A percentile compares a stretch with the other conserved stretches of the same genome.
These are phyloP conservation scores for Magallana nippona DNA, from an alignment of 2,888 invertebrate genomes.

Conservation along the genomic window DNA sequence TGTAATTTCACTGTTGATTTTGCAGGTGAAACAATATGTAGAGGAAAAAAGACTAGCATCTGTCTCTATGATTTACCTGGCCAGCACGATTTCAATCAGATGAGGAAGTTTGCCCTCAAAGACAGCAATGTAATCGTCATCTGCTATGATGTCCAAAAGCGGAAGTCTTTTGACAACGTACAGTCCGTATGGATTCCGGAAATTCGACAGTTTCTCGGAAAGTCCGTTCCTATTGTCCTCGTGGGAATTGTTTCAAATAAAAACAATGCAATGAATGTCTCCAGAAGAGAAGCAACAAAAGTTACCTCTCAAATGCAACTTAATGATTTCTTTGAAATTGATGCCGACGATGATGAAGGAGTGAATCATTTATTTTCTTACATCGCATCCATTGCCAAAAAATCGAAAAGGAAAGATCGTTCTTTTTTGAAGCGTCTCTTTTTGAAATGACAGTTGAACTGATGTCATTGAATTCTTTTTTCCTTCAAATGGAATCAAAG, in stretches of 20 bases:
- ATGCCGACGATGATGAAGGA: not conserved
- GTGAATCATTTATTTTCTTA: not conserved
- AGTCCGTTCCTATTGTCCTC: conserved; percentile 1
- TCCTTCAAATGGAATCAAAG: not conserved
- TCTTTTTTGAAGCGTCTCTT: not conserved
- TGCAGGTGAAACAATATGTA: not conserved
- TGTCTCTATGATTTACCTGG: not conserved
- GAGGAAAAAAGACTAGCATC: not conserved
- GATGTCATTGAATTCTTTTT: not conserved
- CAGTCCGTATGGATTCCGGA: conserved; percentile 21
- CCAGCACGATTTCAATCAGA: conserved; percentile 14
- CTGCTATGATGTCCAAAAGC: conserved; percentile 10
- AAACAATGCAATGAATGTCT: not conserved
- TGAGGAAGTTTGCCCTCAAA: not conserved
- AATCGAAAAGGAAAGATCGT: not conserved
- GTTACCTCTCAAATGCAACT: conserved; percentile 14
- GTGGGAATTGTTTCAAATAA: not conserved
- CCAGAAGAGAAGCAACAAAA: not conserved
- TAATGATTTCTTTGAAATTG: not conserved
- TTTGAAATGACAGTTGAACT: not conserved
- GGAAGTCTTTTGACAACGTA: conserved; percentile 10
- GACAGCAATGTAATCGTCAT: conserved; percentile 16
- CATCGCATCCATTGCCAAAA: conserved; percentile 1
- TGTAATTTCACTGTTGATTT: not conserved
- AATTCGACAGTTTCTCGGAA: conserved; percentile 20